These are phyloP conservation scores for Drosophila carrolli DNA, from an alignment of 1,140 invertebrate species.

Conservation along the genomic window DNA sequence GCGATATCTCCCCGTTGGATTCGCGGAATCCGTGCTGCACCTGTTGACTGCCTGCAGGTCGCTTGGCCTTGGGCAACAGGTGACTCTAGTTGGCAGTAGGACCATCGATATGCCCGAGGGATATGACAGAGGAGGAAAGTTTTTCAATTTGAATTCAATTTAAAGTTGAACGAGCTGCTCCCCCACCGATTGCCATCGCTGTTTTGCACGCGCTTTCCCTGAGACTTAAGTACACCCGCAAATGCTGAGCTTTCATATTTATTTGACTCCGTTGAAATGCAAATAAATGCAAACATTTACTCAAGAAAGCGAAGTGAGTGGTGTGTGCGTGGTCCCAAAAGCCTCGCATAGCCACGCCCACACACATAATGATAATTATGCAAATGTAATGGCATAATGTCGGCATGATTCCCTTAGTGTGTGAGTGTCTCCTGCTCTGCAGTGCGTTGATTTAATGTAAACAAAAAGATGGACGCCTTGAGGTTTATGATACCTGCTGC, in stretches of 20 bases:
- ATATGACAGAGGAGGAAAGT: slow-evolving; percentile 27
- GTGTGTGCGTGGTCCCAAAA: slow-evolving; percentile 8
- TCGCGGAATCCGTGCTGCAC: not conserved
- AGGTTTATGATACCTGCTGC: slow-evolving; percentile 39
- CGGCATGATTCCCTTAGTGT: slow-evolving; percentile 64
- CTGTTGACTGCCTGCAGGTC: slow-evolving; percentile 8
- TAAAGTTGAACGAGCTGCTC: slow-evolving; percentile 30
- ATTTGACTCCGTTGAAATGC: slow-evolving; percentile 70
- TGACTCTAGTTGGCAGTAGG: not conserved
- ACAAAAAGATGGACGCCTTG: slow-evolving; percentile 77
- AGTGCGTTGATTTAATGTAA: slow-evolving; percentile 70
- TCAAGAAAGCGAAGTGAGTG: slow-evolving; percentile 34
- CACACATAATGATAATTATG: slow-evolving; percentile 73
- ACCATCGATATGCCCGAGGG: slow-evolving; percentile 33
- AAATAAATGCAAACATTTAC: slow-evolving; percentile 66
- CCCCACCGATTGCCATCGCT: not conserved
- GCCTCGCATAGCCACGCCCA: slow-evolving; percentile 31
- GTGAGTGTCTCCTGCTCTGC: slow-evolving; percentile 49
- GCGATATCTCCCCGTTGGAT: not conserved
- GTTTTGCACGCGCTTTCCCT: slow-evolving; percentile 10
- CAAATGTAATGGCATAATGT: slow-evolving; percentile 78
- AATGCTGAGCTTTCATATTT: slow-evolving; percentile 45
- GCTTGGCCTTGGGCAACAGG: slow-evolving; percentile 25
- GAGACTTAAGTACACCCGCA: slow-evolving; percentile 1
- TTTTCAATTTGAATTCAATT: slow-evolving; percentile 55